A percentile compares a stretch with the other conserved stretches of the same genome.
Conservation (phyloP, 2,113 vertebrate species). For the Podarcis raffonei region DNA sequence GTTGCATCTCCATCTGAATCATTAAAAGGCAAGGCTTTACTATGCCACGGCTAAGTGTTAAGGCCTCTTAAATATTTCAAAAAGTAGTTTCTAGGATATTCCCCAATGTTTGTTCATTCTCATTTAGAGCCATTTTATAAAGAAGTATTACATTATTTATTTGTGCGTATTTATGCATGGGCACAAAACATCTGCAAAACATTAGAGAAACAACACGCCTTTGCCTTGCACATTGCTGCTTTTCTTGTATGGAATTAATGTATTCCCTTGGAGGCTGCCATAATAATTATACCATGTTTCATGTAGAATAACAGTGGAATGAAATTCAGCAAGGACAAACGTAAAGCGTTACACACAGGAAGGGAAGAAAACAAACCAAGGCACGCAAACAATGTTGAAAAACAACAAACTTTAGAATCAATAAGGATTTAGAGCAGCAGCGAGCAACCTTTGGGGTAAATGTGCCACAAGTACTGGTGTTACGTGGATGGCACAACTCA, state of each 20-base stretch:
- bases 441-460: neutral
- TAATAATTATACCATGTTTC: conserved; percentile 43
- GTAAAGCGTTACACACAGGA: neutral
- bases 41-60: neutral
- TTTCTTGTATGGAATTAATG: conserved; percentile 33
- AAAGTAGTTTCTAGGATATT: conserved; percentile 22
- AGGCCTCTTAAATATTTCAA: conserved; percentile 22
- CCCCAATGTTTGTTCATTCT: neutral
- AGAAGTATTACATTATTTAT: conserved; percentile 1
- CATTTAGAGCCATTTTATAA: neutral
- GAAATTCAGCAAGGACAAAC: conserved; percentile 6
- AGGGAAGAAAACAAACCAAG: neutral
- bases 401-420: no score
- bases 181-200: conserved; percentile 49
- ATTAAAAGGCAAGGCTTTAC: neutral
- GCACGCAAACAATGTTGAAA: neutral
- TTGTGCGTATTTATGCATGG: neutral
- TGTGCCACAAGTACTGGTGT: neutral
- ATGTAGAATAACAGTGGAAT: neutral
- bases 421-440: neutral
- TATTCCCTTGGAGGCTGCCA: conserved; percentile 38
- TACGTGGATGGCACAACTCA: neutral
- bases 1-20: neutral
- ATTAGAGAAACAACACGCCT: conserved; percentile 6
- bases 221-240: conserved; percentile 21